phyloP scores from a whole-genome alignment of 2,113 vertebrate species.

The Spermophilus dauricus region DNA sequence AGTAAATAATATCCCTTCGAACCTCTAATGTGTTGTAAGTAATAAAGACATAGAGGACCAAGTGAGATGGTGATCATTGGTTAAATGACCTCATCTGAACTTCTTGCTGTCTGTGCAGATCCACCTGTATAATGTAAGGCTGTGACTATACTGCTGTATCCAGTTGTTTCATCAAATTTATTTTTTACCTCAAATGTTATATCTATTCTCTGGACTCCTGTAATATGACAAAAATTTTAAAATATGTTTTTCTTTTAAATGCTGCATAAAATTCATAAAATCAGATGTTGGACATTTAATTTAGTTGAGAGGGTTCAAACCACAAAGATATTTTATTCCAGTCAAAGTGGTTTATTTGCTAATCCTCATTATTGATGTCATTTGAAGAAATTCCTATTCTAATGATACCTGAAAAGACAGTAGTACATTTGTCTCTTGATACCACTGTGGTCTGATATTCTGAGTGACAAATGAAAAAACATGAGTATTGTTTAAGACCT shows the following conservation, averaged over 20 bases:
- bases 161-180: neutral
- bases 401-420: neutral
- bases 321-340: neutral
- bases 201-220: constrained; percentile 47
- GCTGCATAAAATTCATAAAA: constrained; percentile 5
- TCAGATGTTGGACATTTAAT: neutral
- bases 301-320: constrained; percentile 35
- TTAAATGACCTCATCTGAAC: neutral
- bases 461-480: neutral
- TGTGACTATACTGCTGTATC: constrained; percentile 10
- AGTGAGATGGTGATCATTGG: neutral
- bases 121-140: neutral
- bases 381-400: neutral
- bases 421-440: neutral
- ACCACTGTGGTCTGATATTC: neutral
- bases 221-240: constrained; percentile 49
- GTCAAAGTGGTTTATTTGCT: constrained; percentile 36
- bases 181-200: constrained; percentile 44
- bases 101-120: constrained; percentile 9
- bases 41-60: neutral
- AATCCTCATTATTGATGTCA: neutral
- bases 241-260: constrained; percentile 52
- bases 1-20: neutral
- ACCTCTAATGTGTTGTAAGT: neutral
- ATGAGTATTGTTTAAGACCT: constrained; percentile 29